Evolutionary conservation across 2,888 invertebrate genomes (phyloP), one percentile per base, ranked within the genome.

Genomic region (Tanypteryx hageni): DNA sequence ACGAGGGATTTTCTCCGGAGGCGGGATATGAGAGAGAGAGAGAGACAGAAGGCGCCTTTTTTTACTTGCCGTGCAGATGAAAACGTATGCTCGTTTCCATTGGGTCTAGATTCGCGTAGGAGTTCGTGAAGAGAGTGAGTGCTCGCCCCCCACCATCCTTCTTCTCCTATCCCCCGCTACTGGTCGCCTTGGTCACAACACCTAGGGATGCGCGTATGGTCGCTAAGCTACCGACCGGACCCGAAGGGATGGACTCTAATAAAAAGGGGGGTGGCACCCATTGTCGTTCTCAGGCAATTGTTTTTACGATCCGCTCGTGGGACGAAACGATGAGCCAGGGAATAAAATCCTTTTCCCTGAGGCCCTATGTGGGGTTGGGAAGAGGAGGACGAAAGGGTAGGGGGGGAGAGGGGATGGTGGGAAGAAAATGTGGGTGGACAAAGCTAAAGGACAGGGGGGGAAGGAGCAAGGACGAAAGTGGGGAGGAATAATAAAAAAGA

Each of bases 271-370:
- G 56, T 44, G 18, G 56, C 83, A n/a, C 83, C 83, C 83, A n/a
- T 56, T 83, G 83, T 83, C 83, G 83, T 83, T 83, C 83, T 44
- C 83, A 83, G 83, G 83, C 83, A 83, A 83, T 83, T 83, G 83
- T 83, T 83, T 83, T 83, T 83, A 83, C 83, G 83, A 83, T 83
- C 56, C 83, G 83, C 83, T 83, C 83, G 83, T 31, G 83, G 31
- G 44, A 31, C 31, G 82, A 57, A 83, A 83, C 56, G 83, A 83
- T 83, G 83, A 83, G 83, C 83, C 83, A n/a, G 83, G 83, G n/a
- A 83, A 83, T 83, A 83, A 83, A 83, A 83, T 83, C 83, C 56
- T 31, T 56, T 57, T 56, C 83, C 83, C 56, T 5, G 83, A 56
- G 18, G 22, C 81, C 11, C n/a, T 13, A 22, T 27, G 14, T 27